A percentile compares a stretch with the other conserved stretches of the same genome.
Conservation (phyloP, 2,797 vertebrate species). For the Falco rusticolus region DNA sequence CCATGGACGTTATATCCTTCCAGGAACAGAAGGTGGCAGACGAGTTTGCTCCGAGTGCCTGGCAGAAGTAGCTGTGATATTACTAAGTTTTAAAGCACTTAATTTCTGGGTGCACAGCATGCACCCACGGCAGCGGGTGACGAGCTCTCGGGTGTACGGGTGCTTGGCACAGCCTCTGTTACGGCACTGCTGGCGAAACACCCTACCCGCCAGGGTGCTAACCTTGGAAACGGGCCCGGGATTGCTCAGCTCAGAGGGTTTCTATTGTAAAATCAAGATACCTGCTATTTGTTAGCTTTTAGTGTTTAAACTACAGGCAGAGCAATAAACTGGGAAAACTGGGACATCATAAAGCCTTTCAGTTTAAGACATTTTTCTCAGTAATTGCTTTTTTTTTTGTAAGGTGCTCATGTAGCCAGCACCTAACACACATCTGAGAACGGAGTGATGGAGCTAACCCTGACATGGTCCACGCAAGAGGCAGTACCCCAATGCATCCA, state of each 20-base stretch:
- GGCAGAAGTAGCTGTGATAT: not conserved
- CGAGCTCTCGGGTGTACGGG: not conserved
- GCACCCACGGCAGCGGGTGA: no score
- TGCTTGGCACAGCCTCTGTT: not conserved
- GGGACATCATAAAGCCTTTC: not conserved
- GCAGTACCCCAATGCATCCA: not conserved
- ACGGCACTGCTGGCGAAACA: not conserved
- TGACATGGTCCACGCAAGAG: not conserved
- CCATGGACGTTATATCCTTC: not conserved
- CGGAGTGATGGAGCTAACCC: not conserved
- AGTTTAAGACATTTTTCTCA: not conserved
- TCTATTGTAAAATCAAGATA: not conserved
- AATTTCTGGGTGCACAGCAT: not conserved
- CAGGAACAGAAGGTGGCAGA: slow-evolving; percentile 68
- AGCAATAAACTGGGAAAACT: not conserved
- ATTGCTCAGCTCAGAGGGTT: not conserved
- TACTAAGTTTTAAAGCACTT: not conserved
- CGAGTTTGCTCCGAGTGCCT: slow-evolving; percentile 16
- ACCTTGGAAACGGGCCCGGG: not conserved
- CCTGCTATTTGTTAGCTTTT: not conserved
- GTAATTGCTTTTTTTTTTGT: not conserved
- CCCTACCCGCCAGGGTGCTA: not conserved
- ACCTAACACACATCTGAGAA: not conserved
- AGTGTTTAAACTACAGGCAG: not conserved
- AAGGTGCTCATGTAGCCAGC: not conserved